Evolutionary conservation across 2,113 vertebrate species (phyloP).

Genomic region (Toxotes chatareus): DNA sequence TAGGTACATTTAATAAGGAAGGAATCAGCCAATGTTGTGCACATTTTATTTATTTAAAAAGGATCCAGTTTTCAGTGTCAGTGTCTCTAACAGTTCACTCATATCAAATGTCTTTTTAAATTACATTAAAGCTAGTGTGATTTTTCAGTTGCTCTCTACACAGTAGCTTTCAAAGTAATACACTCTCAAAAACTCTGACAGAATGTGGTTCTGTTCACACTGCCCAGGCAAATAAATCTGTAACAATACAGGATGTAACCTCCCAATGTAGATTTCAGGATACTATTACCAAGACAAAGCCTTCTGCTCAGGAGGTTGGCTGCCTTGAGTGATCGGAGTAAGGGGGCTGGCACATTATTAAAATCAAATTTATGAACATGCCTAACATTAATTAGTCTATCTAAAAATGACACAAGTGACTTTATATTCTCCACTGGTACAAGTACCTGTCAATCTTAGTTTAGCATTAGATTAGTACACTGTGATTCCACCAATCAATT

Average conservation of each 20-base stretch:
- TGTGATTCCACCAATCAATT: neutral
- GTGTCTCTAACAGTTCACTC: neutral
- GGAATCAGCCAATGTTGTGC: neutral
- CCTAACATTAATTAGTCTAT: conserved; percentile 2
- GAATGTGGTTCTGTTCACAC: neutral
- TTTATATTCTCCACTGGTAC: too few species aligned
- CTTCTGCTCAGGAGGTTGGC: neutral
- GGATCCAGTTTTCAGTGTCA: neutral
- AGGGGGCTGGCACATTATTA: neutral
- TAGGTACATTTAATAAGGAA: neutral
- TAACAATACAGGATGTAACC: neutral
- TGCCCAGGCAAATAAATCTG: neutral
- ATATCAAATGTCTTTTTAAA: conserved; percentile 26
- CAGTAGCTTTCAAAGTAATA: neutral
- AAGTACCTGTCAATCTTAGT: neutral
- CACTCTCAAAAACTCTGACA: neutral
- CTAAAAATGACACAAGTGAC: neutral
- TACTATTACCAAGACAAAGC: neutral
- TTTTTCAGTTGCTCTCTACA: neutral
- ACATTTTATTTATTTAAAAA: conserved; percentile 42
- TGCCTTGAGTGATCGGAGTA: neutral
- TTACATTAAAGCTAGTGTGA: neutral
- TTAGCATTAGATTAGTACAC: neutral
- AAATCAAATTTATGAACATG: conserved; percentile 18
- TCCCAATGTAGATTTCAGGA: neutral